A percentile compares a stretch with the other conserved stretches of the same genome.
These are phyloP conservation scores for Callyntrura sp. DNA, from an alignment of 2,888 invertebrate species.

Conservation along the genomic window DNA sequence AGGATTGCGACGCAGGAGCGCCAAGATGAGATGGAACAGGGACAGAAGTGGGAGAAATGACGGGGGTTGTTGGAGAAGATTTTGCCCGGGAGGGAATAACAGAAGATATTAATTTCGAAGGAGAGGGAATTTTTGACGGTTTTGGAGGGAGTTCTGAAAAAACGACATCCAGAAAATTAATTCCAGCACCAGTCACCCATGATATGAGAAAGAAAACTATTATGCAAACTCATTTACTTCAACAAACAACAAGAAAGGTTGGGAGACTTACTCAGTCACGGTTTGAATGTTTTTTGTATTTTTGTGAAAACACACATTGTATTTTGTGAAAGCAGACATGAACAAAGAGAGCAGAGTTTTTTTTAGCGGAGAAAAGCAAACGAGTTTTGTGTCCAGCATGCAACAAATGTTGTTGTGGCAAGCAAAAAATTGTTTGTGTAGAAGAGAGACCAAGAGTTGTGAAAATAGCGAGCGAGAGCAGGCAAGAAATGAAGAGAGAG, in stretches of 20 bases:
- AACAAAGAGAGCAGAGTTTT: not conserved
- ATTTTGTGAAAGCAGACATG: slow-evolving; percentile 22
- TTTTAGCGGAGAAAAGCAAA: slow-evolving; percentile 33
- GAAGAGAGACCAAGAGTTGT: not conserved
- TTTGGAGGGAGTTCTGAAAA: slow-evolving; percentile 83
- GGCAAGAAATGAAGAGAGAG: slow-evolving; percentile 3
- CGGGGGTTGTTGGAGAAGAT: slow-evolving; percentile 64
- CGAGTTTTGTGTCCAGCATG: slow-evolving; percentile 27
- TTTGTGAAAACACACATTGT: slow-evolving; percentile 4
- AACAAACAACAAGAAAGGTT: not conserved
- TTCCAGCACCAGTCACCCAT: not conserved
- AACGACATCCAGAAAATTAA: not conserved
- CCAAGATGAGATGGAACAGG: slow-evolving; percentile 40
- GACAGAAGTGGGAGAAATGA: slow-evolving; percentile 69
- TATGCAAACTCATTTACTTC: too few relatives aligned
- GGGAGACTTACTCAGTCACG: slow-evolving; percentile 31
- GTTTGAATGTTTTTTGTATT: slow-evolving; percentile 3
- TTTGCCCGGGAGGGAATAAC: slow-evolving; percentile 70
- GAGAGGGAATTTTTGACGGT: slow-evolving; percentile 84
- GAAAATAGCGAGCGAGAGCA: not conserved
- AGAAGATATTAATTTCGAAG: slow-evolving; percentile 82
- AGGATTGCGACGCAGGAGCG: slow-evolving; percentile 14
- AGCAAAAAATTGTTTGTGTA: not conserved
- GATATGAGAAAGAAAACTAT: not conserved
- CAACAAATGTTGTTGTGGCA: not conserved